These are phyloP conservation scores for Andrena marginata DNA, from an alignment of 2,888 invertebrate species.

Conservation along the genomic window DNA sequence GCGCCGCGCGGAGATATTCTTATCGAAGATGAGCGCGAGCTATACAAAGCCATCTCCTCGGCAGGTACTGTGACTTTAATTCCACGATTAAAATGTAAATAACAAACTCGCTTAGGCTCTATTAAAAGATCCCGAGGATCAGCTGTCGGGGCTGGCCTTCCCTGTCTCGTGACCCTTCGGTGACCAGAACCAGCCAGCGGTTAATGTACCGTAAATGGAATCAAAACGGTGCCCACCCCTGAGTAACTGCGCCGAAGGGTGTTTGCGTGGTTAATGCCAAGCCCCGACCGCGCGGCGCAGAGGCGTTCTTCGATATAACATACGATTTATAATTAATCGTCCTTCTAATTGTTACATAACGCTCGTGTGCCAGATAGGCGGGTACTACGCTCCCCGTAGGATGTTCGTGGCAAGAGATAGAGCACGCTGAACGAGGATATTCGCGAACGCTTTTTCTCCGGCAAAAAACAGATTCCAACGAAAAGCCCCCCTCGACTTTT, in stretches of 20 bases:
- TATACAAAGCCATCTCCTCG: neutral
- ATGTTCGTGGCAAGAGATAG: neutral
- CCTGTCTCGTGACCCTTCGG: constrained; percentile 23
- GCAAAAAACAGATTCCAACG: neutral
- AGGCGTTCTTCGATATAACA: constrained; percentile 45
- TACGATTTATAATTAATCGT: constrained; percentile 57
- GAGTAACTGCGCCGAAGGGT: constrained; percentile 43
- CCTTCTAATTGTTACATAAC: constrained; percentile 40
- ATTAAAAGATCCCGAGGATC: neutral
- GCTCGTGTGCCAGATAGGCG: neutral
- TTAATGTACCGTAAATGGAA: constrained; percentile 53
- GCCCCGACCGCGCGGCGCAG: constrained; percentile 27
- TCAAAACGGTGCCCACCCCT: constrained; percentile 57
- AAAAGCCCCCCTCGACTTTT: neutral
- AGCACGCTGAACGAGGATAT: neutral
- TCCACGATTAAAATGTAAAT: neutral
- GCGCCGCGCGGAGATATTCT: neutral
- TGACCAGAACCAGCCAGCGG: constrained; percentile 24
- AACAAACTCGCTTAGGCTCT: neutral
- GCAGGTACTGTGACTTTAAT: constrained; percentile 4
- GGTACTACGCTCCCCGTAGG: neutral
- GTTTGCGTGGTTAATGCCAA: constrained; percentile 61
- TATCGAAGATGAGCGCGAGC: neutral
- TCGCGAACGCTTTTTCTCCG: neutral
- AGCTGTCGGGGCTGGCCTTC: neutral